Percentiles rank a stretch among this genome's conserved stretches.
Evolutionary conservation across 2,888 invertebrate species (phyloP).

Genomic region (Mamestra brassicae): DNA sequence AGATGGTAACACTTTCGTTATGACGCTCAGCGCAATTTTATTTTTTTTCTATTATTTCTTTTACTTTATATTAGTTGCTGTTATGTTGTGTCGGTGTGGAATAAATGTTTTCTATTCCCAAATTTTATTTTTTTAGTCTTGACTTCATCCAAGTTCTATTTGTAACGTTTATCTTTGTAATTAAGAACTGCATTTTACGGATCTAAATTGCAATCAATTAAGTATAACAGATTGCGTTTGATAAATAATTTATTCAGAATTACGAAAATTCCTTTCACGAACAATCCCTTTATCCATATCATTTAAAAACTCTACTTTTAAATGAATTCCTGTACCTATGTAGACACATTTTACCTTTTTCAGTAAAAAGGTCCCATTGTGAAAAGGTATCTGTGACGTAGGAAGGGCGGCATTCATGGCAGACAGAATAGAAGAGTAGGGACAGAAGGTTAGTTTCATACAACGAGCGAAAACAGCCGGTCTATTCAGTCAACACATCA

Average conservation of each 20-base stretch:
- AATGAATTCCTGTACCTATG: slow-evolving; percentile 19
- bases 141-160: not conserved
- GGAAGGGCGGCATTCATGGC: slow-evolving; percentile 15
- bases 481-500: too few relatives aligned
- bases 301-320: slow-evolving; percentile 19
- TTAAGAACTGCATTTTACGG: not conserved
- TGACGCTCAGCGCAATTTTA: too few relatives aligned
- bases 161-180: not conserved
- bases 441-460: slow-evolving; percentile 16
- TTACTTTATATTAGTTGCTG: too few relatives aligned
- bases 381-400: slow-evolving; percentile 38
- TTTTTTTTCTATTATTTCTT: too few relatives aligned
- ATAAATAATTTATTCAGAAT: slow-evolving; percentile 3
- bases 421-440: not conserved
- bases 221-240: not conserved
- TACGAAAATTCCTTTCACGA: not conserved
- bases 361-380: slow-evolving; percentile 40
- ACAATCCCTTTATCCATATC: slow-evolving; percentile 18
- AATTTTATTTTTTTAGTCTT: not conserved
- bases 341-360: slow-evolving; percentile 20
- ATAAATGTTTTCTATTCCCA: not conserved
- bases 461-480: not conserved
- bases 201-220: not conserved
- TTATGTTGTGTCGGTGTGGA: too few relatives aligned
- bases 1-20: too few relatives aligned